phyloP scores from a whole-genome alignment of 2,113 vertebrate genomes.

The Tragelaphus scriptus region DNA sequence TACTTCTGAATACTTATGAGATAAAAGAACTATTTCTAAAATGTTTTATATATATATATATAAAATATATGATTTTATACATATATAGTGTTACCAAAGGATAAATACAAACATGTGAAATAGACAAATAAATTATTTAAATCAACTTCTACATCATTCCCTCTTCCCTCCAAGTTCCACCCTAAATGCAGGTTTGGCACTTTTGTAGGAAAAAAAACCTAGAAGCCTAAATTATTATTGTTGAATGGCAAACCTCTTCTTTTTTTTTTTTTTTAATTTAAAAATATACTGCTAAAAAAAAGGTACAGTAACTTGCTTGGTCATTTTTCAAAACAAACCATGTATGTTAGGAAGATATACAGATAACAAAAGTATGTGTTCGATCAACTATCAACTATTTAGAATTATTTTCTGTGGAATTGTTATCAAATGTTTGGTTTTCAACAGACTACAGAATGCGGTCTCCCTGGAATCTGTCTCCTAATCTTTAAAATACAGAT shows the following conservation, averaged over 20 bases:
- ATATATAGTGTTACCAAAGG: not conserved
- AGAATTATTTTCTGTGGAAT: conserved; percentile 29
- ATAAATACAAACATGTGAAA: conserved; percentile 1
- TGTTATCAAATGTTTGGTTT: conserved; percentile 48
- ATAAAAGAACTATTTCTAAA: conserved; percentile 11
- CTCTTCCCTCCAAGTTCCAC: not conserved
- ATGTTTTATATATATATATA: not conserved
- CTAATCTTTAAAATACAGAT: conserved; percentile 53
- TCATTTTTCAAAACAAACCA: conserved; percentile 11
- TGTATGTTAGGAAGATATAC: not conserved
- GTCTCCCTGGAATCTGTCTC: conserved; percentile 32
- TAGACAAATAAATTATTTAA: not conserved
- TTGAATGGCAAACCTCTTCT: not conserved
- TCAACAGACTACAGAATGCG: conserved; percentile 43
- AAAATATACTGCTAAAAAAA: not conserved
- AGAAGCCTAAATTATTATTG: not conserved
- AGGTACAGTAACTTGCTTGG: not conserved
- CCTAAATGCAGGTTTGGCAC: not conserved
- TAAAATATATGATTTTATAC: too few relatives aligned
- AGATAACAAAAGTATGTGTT: not conserved
- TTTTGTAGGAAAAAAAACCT: not conserved
- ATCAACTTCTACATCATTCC: not conserved
- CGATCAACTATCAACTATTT: not conserved
- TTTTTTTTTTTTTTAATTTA: not conserved
- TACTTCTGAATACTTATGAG: conserved; percentile 14